A percentile compares a stretch with the other conserved stretches of the same genome.
Evolutionary conservation across 2,888 invertebrate genomes (phyloP).

Genomic region (Coelinius sp.): DNA sequence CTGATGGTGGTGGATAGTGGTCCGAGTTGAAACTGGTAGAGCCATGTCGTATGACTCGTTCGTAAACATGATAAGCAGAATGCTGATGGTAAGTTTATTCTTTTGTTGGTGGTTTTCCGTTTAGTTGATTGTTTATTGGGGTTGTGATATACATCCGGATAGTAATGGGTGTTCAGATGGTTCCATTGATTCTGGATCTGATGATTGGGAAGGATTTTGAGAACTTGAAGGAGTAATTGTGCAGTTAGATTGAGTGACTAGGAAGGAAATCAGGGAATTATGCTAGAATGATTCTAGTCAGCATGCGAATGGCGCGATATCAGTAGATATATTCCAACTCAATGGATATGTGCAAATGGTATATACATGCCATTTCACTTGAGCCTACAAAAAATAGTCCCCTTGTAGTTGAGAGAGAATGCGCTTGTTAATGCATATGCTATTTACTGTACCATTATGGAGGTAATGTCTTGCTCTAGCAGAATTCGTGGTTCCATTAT

Average conservation of each 20-base stretch:
- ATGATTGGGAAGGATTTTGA: too few relatives aligned
- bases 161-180: not conserved
- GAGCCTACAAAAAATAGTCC: not conserved
- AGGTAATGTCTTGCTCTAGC: constrained; percentile 48
- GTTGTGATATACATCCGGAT: not conserved
- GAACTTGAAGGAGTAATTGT: not conserved
- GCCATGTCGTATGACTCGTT: constrained; percentile 8
- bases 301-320: constrained; percentile 12
- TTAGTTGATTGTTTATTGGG: not conserved
- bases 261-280: constrained; percentile 53
- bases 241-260: constrained; percentile 9
- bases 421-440: constrained; percentile 40
- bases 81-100: not conserved
- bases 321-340: not conserved
- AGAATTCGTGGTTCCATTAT: constrained; percentile 47
- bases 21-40: not conserved
- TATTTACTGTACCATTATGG: constrained; percentile 43
- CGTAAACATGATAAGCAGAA: constrained; percentile 27
- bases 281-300: constrained; percentile 46
- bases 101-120: not conserved
- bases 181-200: too few relatives aligned
- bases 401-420: constrained; percentile 5
- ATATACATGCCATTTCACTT: not conserved
- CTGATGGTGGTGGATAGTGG: constrained; percentile 2
- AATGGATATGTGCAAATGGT: not conserved